Evolutionary conservation across 1,140 invertebrate species (phyloP).

Genomic region (Contarinia nasturtii): DNA sequence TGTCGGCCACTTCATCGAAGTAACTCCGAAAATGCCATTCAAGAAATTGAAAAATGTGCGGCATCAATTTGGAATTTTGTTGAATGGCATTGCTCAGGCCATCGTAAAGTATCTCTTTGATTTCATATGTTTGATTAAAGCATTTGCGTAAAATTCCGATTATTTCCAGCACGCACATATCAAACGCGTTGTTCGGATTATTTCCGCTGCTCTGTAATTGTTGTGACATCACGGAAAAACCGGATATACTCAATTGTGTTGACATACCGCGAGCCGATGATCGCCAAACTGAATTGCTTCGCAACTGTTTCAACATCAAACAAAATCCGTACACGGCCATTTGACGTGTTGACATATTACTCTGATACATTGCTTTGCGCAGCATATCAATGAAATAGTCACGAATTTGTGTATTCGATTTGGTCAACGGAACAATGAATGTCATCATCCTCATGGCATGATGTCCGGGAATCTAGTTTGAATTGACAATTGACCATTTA

Average conservation of each 20-base stretch:
- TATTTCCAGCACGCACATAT: constrained; percentile 21
- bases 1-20: constrained; percentile 7
- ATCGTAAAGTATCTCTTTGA: constrained; percentile 18
- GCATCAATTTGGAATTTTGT: constrained; percentile 18
- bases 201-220: constrained; percentile 12
- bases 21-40: constrained; percentile 20
- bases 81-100: constrained; percentile 21
- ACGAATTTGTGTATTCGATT: constrained; percentile 15
- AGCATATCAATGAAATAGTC: constrained; percentile 20
- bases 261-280: constrained; percentile 13
- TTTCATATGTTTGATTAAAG: constrained; percentile 14
- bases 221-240: constrained; percentile 20
- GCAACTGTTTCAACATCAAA: constrained; percentile 20
- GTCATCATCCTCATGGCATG: constrained; percentile 24
- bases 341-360: constrained; percentile 12
- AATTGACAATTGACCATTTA: no score
- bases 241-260: constrained; percentile 19
- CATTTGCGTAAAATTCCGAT: constrained; percentile 18
- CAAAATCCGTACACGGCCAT: constrained; percentile 23
- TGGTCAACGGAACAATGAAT: constrained; percentile 18
- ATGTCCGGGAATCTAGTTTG: constrained; percentile 15
- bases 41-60: constrained; percentile 19
- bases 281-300: constrained; percentile 17
- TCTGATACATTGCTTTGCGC: constrained; percentile 16
- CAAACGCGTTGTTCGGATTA: constrained; percentile 17